These are phyloP conservation scores for Congeria kusceri DNA, from an alignment of 2,888 invertebrate genomes.

Conservation along the genomic window DNA sequence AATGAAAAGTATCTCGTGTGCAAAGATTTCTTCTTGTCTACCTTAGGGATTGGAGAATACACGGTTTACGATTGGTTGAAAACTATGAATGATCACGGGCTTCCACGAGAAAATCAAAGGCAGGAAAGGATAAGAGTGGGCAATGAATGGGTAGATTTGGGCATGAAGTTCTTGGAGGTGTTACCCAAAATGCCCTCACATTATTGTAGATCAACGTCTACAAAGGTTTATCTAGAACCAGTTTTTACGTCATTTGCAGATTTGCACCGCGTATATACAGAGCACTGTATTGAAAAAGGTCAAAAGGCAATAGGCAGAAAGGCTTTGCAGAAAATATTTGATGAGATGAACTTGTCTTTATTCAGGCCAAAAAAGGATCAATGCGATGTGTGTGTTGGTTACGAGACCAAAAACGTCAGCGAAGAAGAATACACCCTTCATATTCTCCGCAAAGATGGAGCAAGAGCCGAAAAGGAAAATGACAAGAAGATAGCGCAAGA, in stretches of 20 bases:
- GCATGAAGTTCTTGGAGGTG: no score
- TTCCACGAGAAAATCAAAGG: no score
- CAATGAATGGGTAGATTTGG: no score
- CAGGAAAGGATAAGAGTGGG: no score
- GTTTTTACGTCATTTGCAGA: background rate
- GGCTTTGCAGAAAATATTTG: constrained; percentile 8
- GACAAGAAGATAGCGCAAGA: constrained; percentile 6
- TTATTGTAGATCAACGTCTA: constrained; percentile 13
- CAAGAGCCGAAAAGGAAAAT: background rate
- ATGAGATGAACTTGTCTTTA: constrained; percentile 18
- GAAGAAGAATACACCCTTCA: constrained; percentile 10
- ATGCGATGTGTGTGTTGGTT: constrained; percentile 24
- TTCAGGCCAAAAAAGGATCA: constrained; percentile 20
- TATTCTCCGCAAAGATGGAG: constrained; percentile 12
- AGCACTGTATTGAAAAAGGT: background rate
- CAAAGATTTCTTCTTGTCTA: no score
- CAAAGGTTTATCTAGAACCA: constrained; percentile 18
- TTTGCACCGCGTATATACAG: constrained; percentile 6
- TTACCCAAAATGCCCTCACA: constrained; percentile 32
- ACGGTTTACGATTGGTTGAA: no score
- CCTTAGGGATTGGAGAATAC: no score
- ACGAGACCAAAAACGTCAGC: constrained; percentile 5
- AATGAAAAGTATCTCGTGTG: no score
- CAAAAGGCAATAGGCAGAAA: background rate
- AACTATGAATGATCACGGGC: no score